Conservation (phyloP, 92 coral and sea anemone species). For the Nematostella vectensis region DNA sequence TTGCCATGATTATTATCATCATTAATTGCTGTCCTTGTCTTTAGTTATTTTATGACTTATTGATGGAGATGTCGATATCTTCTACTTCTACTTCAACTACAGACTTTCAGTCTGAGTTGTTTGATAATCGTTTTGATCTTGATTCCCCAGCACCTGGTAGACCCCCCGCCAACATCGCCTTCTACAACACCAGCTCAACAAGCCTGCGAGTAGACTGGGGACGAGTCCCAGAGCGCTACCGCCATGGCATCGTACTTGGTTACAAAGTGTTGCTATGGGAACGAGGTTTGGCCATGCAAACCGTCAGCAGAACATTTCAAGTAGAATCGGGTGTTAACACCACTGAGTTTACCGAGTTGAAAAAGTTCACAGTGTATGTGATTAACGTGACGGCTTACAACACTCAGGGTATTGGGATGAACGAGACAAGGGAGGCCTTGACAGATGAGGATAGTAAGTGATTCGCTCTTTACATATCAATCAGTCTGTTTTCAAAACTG, state of each 20-base stretch:
- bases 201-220: slow-evolving; percentile 51
- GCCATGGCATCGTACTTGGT: slow-evolving; percentile 53
- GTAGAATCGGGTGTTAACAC: slow-evolving; percentile 1
- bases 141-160: neutral
- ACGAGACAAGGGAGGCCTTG: neutral
- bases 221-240: slow-evolving; percentile 37
- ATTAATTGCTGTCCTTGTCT: too few relatives aligned
- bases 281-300: slow-evolving; percentile 31
- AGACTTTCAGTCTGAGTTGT: too few relatives aligned
- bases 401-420: slow-evolving; percentile 37
- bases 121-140: neutral
- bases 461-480: too few relatives aligned
- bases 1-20: too few relatives aligned
- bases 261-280: slow-evolving; percentile 25
- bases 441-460: slow-evolving; percentile 81
- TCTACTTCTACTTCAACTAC: too few relatives aligned
- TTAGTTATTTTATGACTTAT: too few relatives aligned
- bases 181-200: slow-evolving; percentile 48
- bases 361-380: slow-evolving; percentile 38
- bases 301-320: neutral
- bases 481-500: too few relatives aligned
- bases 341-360: slow-evolving; percentile 20
- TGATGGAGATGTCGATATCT: too few relatives aligned
- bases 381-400: slow-evolving; percentile 40
- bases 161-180: neutral